These are phyloP conservation scores for Mustela nigripes DNA, from an alignment of 2,113 vertebrate species.

Conservation along the genomic window DNA sequence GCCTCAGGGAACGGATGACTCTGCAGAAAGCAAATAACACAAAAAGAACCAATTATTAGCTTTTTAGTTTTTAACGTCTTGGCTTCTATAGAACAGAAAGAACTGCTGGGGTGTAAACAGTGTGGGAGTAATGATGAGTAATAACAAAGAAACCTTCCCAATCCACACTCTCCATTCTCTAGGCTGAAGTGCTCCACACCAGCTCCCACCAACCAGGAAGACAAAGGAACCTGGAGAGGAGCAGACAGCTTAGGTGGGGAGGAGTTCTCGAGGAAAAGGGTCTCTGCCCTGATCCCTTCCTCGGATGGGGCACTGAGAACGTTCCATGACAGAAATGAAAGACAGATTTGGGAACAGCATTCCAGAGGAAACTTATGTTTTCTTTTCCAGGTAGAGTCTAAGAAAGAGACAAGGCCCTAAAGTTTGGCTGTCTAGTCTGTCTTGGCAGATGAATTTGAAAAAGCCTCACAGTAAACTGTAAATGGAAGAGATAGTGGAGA, in stretches of 20 bases:
- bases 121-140: neutral
- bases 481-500: neutral
- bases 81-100: neutral
- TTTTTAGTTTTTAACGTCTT: neutral
- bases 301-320: neutral
- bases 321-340: neutral
- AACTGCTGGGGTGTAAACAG: neutral
- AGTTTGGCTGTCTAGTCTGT: neutral
- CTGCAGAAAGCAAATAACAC: neutral
- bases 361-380: neutral
- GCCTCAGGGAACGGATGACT: neutral
- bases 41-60: neutral
- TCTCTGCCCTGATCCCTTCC: neutral
- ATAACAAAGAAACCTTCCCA: neutral
- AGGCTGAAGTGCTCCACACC: no score
- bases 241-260: neutral
- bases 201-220: neutral
- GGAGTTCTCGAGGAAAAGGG: neutral
- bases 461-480: neutral
- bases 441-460: neutral
- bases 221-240: neutral
- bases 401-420: neutral
- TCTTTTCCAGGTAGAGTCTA: neutral
- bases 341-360: neutral
- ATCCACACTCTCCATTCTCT: neutral